phyloP scores from a whole-genome alignment of 2,797 vertebrate species.

The Tiaroga cobitis region DNA sequence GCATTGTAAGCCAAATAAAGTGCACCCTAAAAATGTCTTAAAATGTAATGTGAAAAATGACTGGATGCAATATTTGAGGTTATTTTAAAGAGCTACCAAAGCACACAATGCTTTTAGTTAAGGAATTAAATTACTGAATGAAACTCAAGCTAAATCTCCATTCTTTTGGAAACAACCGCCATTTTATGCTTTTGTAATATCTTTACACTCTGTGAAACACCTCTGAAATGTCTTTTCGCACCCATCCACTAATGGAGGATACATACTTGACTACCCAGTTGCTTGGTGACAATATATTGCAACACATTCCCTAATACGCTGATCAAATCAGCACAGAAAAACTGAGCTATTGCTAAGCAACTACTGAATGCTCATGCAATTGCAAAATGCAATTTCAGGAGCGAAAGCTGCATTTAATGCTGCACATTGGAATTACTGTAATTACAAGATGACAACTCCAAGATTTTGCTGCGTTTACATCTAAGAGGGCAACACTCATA shows the following conservation, averaged over 20 bases:
- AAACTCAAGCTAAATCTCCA: not conserved
- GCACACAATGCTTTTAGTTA: not conserved
- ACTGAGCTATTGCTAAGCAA: slow-evolving; percentile 32
- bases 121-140: not conserved
- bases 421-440: not conserved
- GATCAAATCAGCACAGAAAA: not conserved
- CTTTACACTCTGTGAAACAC: not conserved
- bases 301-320: not conserved
- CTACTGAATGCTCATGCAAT: not conserved
- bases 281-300: slow-evolving; percentile 9
- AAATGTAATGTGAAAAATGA: not conserved
- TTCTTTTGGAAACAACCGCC: not conserved
- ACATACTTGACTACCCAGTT: not conserved
- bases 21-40: not conserved
- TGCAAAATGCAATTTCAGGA: too few species aligned
- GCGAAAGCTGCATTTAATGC: not conserved
- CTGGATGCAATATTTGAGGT: not conserved
- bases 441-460: not conserved
- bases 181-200: not conserved
- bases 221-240: not conserved
- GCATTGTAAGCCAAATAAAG: not conserved
- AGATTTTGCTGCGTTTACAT: not conserved
- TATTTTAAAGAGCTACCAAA: not conserved
- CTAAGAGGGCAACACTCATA: not conserved
- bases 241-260: not conserved